These are phyloP conservation scores for Malurus splendens DNA, from an alignment of 2,797 vertebrate genomes.

Conservation along the genomic window DNA sequence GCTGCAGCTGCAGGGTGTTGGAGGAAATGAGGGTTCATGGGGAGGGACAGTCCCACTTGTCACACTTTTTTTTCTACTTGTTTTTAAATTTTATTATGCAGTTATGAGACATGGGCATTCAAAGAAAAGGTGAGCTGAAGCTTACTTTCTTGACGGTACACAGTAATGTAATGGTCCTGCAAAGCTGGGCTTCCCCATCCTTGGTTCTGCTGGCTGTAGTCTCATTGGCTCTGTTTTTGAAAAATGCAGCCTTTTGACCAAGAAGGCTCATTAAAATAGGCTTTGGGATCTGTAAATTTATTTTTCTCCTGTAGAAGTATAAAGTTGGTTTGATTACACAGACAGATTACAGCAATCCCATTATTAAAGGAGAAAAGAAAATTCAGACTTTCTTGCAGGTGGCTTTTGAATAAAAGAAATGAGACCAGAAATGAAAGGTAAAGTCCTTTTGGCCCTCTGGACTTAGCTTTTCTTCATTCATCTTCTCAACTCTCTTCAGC, in stretches of 20 bases:
- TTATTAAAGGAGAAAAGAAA: neutral
- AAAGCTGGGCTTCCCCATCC: neutral
- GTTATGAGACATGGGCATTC: neutral
- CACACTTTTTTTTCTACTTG: neutral
- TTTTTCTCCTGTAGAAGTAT: neutral
- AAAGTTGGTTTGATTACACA: neutral
- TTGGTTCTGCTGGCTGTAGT: neutral
- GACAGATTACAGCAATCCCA: neutral
- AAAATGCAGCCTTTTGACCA: neutral
- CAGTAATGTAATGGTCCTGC: neutral
- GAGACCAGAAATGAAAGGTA: neutral
- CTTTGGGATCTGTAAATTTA: neutral
- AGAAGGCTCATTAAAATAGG: neutral
- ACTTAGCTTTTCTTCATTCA: neutral
- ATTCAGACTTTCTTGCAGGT: neutral
- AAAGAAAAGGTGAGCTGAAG: neutral
- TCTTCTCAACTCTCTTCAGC: neutral
- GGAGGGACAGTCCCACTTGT: neutral
- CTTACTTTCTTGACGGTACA: neutral
- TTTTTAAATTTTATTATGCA: neutral
- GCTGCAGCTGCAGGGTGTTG: accelerated
- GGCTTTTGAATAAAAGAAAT: neutral
- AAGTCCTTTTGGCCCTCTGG: neutral
- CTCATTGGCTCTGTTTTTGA: neutral
- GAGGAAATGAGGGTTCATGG: neutral